Conservation (phyloP, 2,888 invertebrate species). For the Cryptocheilus praepositus region DNA sequence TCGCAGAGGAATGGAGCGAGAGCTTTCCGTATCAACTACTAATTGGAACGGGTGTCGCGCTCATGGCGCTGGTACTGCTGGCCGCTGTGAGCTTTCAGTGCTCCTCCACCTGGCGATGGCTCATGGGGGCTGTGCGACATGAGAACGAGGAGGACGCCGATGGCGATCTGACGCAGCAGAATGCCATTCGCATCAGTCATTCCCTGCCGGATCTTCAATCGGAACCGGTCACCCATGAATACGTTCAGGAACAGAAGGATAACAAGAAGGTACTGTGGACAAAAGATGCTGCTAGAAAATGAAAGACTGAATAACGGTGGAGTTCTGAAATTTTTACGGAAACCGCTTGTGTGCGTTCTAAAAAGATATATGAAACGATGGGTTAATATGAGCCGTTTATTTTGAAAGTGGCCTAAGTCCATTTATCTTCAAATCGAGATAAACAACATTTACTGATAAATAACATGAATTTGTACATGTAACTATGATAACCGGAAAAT, state of each 20-base stretch:
- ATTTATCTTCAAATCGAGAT: too few species aligned
- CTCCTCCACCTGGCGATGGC: constrained; percentile 84
- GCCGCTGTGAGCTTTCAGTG: constrained; percentile 85
- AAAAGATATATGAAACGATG: too few species aligned
- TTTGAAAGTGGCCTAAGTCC: too few species aligned
- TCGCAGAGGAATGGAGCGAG: constrained; percentile 69
- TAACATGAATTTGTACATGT: too few species aligned
- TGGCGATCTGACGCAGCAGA: constrained; percentile 80
- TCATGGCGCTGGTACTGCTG: constrained; percentile 82
- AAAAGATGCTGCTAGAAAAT: too few species aligned
- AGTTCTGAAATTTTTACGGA: too few species aligned
- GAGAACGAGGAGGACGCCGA: constrained; percentile 71
- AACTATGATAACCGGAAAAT: too few species aligned
- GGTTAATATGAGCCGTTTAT: too few species aligned
- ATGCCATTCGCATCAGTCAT: constrained; percentile 85
- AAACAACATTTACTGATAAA: too few species aligned
- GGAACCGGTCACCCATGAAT: constrained; percentile 82
- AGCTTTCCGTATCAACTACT: constrained; percentile 77
- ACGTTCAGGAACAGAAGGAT: constrained; percentile 84
- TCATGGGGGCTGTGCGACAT: constrained; percentile 76
- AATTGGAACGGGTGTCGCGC: constrained; percentile 78
- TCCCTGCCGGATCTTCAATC: constrained; percentile 85
- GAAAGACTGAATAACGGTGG: too few species aligned
- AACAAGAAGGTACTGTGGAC: constrained; percentile 79
- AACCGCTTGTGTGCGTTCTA: too few species aligned